Evolutionary conservation across 2,888 invertebrate species (phyloP).

Genomic region (Drosophila parthenogenetica): DNA sequence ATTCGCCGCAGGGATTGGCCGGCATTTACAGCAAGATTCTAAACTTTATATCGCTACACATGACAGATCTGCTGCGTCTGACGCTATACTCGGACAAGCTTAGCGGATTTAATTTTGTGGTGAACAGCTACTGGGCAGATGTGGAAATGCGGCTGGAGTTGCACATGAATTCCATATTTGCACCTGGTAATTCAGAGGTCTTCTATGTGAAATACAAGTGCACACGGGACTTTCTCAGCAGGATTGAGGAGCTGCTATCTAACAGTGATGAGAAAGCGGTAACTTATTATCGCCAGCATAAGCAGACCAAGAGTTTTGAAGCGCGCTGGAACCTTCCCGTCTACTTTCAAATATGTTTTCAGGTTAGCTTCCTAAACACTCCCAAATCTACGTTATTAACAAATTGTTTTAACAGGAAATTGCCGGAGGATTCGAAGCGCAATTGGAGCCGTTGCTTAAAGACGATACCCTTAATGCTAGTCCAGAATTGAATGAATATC

Average conservation of each 20-base stretch:
- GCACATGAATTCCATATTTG: constrained; percentile 93
- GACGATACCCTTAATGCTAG: constrained; percentile 58
- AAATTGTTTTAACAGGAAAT: constrained; percentile 87
- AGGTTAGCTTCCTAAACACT: constrained; percentile 85
- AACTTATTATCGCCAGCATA: constrained; percentile 86
- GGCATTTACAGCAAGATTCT: constrained; percentile 91
- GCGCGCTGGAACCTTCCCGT: constrained; percentile 97
- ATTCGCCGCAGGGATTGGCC: constrained; percentile 83
- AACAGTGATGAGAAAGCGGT: constrained; percentile 86
- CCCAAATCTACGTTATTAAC: not conserved
- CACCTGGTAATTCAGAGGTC: constrained; percentile 95
- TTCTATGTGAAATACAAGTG: constrained; percentile 93
- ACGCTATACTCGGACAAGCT: constrained; percentile 86
- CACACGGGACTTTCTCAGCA: constrained; percentile 90
- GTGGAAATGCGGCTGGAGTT: constrained; percentile 92
- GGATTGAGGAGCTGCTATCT: constrained; percentile 88
- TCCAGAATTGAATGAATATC: constrained; percentile 50
- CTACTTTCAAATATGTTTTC: constrained; percentile 96
- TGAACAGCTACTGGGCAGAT: constrained; percentile 95
- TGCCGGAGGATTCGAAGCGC: constrained; percentile 87
- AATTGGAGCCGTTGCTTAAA: constrained; percentile 75
- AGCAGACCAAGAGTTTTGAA: constrained; percentile 91
- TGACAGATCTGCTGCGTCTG: constrained; percentile 87
- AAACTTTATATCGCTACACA: constrained; percentile 89
- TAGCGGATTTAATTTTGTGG: constrained; percentile 90